Conservation (phyloP, 2,888 invertebrate species). For the Apamea anceps region DNA sequence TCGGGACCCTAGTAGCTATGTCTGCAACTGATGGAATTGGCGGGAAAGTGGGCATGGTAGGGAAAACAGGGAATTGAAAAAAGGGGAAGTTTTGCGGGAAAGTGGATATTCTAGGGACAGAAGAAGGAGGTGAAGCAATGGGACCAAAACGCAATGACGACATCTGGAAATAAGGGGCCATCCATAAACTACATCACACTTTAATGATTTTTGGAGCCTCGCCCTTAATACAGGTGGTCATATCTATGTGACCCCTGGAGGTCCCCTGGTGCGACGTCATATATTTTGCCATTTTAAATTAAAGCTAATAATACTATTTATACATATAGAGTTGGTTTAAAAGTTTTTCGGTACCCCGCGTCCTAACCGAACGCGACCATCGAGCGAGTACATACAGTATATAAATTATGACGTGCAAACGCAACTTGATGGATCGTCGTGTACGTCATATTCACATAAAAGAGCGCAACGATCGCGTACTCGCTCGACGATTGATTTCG, state of each 20-base stretch:
- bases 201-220: no score
- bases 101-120: conserved; percentile 1
- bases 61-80: conserved; percentile 12
- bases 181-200: conserved; percentile 3
- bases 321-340: not conserved
- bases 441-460: not conserved
- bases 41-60: conserved; percentile 59
- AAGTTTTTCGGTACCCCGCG: not conserved
- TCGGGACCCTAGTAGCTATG: conserved; percentile 65
- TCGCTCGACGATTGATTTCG: not conserved
- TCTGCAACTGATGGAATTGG: conserved; percentile 65
- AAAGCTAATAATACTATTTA: not conserved
- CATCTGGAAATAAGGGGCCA: conserved; percentile 57
- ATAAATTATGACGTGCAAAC: not conserved
- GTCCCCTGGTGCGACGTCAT: no score
- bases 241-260: not conserved
- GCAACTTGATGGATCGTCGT: not conserved
- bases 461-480: not conserved
- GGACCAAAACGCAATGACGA: conserved; percentile 45
- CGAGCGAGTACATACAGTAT: not conserved
- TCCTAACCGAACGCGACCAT: not conserved
- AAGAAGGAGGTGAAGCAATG: not conserved
- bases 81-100: conserved; percentile 25
- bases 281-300: not conserved
- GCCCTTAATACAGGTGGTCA: not conserved